Conservation (phyloP, 2,888 invertebrate species). For the Tachina lurida region DNA sequence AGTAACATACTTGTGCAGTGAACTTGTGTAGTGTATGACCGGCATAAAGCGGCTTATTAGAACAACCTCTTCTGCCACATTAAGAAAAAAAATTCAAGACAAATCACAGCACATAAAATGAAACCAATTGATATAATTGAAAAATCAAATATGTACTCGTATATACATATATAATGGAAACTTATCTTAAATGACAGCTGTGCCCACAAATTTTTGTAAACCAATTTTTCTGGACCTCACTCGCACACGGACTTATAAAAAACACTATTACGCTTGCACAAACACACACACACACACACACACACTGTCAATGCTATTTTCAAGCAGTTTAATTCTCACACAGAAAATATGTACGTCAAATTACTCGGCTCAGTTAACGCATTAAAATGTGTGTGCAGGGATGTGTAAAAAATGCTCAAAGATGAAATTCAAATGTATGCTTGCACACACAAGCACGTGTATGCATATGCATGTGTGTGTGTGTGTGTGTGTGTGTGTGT, state of each 20-base stretch:
- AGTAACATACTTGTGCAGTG: too few relatives aligned
- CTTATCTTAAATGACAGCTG: conserved; percentile 1
- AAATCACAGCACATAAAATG: not conserved
- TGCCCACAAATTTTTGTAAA: not conserved
- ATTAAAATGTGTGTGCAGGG: conserved; percentile 26
- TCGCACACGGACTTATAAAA: not conserved
- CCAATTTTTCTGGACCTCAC: not conserved
- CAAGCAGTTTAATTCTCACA: conserved; percentile 6
- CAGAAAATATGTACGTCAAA: conserved; percentile 27
- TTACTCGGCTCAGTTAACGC: conserved; percentile 28
- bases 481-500: not conserved
- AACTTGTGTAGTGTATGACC: too few relatives aligned
- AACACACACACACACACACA: not conserved
- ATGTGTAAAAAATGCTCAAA: conserved; percentile 53
- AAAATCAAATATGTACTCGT: too few relatives aligned
- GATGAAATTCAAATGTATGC: conserved; percentile 25
- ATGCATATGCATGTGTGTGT: too few relatives aligned
- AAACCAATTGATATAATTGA: not conserved
- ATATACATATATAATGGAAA: conserved; percentile 1
- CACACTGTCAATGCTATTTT: not conserved
- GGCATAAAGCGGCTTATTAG: too few relatives aligned
- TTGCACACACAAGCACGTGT: too few relatives aligned
- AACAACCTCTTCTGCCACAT: too few relatives aligned
- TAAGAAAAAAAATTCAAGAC: too few relatives aligned
- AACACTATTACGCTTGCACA: too few relatives aligned